phyloP scores from a whole-genome alignment of 2,888 invertebrate species.

The Lordiphosa andalusiaca region DNA sequence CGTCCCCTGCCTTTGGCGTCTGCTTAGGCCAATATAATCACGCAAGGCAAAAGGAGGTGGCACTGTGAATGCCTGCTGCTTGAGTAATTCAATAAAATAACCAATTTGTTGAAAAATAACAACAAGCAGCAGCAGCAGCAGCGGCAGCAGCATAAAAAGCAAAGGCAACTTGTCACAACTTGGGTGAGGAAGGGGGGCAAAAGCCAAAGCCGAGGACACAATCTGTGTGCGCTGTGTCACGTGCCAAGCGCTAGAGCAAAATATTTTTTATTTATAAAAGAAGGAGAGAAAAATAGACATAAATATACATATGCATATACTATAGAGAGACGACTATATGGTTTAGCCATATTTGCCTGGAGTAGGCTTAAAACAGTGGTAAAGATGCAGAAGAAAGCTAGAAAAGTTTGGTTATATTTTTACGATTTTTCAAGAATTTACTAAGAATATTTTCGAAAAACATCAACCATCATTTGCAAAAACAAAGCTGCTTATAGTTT shows the following conservation, averaged over 20 bases:
- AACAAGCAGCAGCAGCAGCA: constrained; percentile 55
- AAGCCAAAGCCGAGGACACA: constrained; percentile 22
- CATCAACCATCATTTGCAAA: no score
- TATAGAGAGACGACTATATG: constrained; percentile 46
- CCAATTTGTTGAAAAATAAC: constrained; percentile 73
- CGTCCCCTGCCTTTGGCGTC: constrained; percentile 30
- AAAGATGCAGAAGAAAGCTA: neutral
- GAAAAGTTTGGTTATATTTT: no score
- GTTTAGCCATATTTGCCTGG: constrained; percentile 56
- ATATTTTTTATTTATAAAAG: constrained; percentile 52
- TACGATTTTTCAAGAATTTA: no score
- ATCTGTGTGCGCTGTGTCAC: constrained; percentile 58
- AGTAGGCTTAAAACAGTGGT: constrained; percentile 4
- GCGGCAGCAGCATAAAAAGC: constrained; percentile 26
- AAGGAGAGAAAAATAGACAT: constrained; percentile 17
- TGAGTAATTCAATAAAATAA: constrained; percentile 75
- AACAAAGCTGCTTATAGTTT: no score
- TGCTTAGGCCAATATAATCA: constrained; percentile 69
- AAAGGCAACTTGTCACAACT: constrained; percentile 63
- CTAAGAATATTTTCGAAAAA: no score
- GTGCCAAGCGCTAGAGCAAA: constrained; percentile 65
- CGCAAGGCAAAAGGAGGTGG: constrained; percentile 17
- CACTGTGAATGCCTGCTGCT: constrained; percentile 54
- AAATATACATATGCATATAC: constrained; percentile 16
- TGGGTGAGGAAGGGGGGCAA: constrained; percentile 13